Percentiles rank a stretch among this genome's conserved stretches.
These are phyloP conservation scores for Periplaneta americana DNA, from an alignment of 1,140 invertebrate genomes.

Conservation along the genomic window DNA sequence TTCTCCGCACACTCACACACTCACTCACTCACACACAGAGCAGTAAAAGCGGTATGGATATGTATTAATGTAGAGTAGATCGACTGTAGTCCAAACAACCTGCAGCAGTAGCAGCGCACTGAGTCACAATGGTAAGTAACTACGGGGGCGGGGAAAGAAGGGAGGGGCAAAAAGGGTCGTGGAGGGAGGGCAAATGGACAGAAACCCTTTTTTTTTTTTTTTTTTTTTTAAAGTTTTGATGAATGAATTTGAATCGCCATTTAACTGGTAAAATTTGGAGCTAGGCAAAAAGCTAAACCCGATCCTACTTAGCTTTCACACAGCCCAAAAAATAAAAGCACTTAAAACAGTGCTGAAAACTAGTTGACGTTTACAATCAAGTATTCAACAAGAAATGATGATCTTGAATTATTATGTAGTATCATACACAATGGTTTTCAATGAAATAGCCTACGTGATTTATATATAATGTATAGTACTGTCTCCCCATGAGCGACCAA, in stretches of 20 bases:
- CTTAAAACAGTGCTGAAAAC: constrained; percentile 33
- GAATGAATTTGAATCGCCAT: constrained; percentile 20
- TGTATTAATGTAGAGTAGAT: constrained; percentile 10
- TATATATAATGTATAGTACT: constrained; percentile 16
- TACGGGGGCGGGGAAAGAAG: not conserved
- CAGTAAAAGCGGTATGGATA: constrained; percentile 19
- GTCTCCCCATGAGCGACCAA: constrained; percentile 22
- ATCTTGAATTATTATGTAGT: constrained; percentile 17
- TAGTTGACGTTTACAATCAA: constrained; percentile 23
- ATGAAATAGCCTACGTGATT: constrained; percentile 22
- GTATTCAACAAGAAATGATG: constrained; percentile 24
- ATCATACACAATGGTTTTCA: constrained; percentile 19
- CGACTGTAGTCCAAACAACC: not conserved
- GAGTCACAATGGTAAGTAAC: not conserved
- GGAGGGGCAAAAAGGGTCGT: not conserved
- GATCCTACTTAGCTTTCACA: constrained; percentile 27
- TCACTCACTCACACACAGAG: not conserved
- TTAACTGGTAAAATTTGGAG: constrained; percentile 19
- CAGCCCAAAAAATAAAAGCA: constrained; percentile 32
- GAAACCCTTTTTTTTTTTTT: not conserved
- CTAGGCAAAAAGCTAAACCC: constrained; percentile 23
- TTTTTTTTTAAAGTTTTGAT: constrained; percentile 11
- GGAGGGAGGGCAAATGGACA: not conserved
- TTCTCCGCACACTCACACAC: not conserved
- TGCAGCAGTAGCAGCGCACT: not conserved